phyloP scores from a whole-genome alignment of 2,888 invertebrate genomes.

The Idaea biselata region DNA sequence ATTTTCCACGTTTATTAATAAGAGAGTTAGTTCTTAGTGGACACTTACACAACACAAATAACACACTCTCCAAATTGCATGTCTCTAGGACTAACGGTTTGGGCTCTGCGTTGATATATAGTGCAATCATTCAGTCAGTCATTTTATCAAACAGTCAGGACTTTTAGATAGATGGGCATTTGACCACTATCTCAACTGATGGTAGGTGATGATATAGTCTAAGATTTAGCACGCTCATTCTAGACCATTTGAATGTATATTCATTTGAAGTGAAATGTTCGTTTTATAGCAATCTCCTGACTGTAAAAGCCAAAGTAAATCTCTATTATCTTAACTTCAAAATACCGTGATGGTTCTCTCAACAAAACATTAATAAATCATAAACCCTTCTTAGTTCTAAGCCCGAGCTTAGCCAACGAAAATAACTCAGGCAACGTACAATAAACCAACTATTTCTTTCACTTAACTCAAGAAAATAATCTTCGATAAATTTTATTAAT shows the following conservation, averaged over 20 bases:
- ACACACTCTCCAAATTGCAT: too few relatives aligned
- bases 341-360: neutral
- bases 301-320: neutral
- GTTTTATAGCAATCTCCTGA: neutral
- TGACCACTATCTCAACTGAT: too few relatives aligned
- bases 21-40: too few relatives aligned
- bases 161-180: too few relatives aligned
- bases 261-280: neutral
- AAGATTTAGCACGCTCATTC: too few relatives aligned
- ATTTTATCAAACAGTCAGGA: neutral
- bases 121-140: too few relatives aligned
- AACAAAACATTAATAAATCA: neutral
- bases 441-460: constrained; percentile 1
- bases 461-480: constrained; percentile 2
- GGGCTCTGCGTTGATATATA: too few relatives aligned
- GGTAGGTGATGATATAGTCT: too few relatives aligned
- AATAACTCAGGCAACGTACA: neutral
- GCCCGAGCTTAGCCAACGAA: neutral
- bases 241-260: too few relatives aligned
- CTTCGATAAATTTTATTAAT: constrained; percentile 2
- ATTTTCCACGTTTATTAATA: too few relatives aligned
- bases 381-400: neutral
- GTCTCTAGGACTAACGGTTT: too few relatives aligned
- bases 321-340: neutral
- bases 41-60: too few relatives aligned